Base-by-base conservation (phyloP, 2,113 vertebrate genomes). In the Platichthys flesus region DNA sequence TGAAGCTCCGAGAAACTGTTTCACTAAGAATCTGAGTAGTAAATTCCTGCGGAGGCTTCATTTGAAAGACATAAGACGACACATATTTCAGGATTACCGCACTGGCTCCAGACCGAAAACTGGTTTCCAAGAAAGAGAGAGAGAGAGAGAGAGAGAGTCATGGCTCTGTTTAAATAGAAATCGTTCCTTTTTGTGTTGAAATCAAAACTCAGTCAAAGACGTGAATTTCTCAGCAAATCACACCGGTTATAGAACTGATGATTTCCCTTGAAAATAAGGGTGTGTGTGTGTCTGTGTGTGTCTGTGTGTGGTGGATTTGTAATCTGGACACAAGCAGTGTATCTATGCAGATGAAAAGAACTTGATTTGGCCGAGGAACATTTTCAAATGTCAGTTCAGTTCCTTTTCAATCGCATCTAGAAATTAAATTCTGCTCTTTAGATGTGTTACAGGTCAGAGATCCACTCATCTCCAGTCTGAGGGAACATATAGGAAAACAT, bases 301-400 rank as follows among this genome's bases (percentile, higher is more conserved):
- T 28, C 4, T 6, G 28, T 61, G 58, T 73, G 74, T 45, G 70
- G 80, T 64, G 72, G n/a, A 83, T 80, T 82, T 80, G 21, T 64
- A 69, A 77, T 72, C 60, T 64, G 54, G 55, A 49, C 57, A 70
- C 65, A 16, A 14, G 45, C 23, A 37, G 35, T 1, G 16, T 67
- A 57, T 52, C 5, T 5, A 31, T 9, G 15, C 10, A 2, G 15
- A 76, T 78, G 64, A 85, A 80, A 76, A 28, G 57, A 63, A 77
- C 47, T 54, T 8, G 8, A 76, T 76, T n/a, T 67, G 71, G 54
- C 57, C 74, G 57, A 3, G 68, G 75, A 64, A 85, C 47, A 21
- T 67, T 14, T 31, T 52, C 28, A 51, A 73, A 28, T 35, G 66
- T 71, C 20, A 20, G 45, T 28, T 80, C 28, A 21, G 18, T 23